Conservation (phyloP, 2,797 vertebrate species). For the Aselliscus stoliczkanus region DNA sequence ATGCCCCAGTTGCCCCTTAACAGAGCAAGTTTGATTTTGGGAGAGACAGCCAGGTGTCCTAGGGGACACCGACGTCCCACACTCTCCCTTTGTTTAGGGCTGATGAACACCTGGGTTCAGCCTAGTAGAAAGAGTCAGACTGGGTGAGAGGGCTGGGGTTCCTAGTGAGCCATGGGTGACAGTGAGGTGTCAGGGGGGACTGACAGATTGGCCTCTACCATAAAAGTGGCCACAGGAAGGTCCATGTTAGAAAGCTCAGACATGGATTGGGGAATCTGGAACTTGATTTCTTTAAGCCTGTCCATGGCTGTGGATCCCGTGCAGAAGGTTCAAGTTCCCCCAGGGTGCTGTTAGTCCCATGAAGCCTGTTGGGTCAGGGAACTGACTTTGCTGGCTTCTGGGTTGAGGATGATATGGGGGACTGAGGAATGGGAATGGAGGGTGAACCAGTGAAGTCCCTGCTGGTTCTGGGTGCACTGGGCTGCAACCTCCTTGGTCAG, state of each 20-base stretch:
- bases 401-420: not conserved
- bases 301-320: not conserved
- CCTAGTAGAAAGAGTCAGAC: not conserved
- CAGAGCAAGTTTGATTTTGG: not conserved
- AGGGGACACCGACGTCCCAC: not conserved
- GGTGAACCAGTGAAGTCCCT: not conserved
- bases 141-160: not conserved
- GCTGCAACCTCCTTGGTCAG: not conserved
- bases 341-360: not conserved
- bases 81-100: not conserved
- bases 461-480: not conserved
- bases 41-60: not conserved
- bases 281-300: not conserved
- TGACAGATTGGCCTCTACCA: accelerated
- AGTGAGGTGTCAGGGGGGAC: not conserved
- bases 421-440: too few relatives aligned
- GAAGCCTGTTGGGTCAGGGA: not conserved
- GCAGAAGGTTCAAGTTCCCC: not conserved
- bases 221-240: not conserved
- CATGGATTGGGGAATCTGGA: not conserved
- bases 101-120: not conserved
- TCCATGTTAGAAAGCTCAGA: not conserved
- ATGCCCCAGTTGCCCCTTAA: not conserved
- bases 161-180: not conserved
- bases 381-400: not conserved